phyloP scores from a whole-genome alignment of 2,797 vertebrate genomes.

The Parauchenoglanis punctatus region DNA sequence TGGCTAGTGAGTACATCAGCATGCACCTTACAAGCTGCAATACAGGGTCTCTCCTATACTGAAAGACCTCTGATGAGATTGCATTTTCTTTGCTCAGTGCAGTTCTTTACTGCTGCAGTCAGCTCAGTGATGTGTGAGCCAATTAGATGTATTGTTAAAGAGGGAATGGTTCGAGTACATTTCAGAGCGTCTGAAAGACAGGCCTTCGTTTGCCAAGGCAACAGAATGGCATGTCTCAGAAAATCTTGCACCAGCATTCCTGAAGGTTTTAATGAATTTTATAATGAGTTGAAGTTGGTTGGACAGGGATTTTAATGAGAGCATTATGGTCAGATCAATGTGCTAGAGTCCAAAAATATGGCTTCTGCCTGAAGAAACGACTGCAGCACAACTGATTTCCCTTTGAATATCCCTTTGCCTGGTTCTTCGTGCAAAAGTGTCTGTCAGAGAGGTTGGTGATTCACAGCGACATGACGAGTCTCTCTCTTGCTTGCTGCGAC shows the following conservation, averaged over 20 bases:
- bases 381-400: constrained; percentile 41
- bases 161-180: constrained; percentile 11
- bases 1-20: constrained; percentile 3
- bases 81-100: constrained; percentile 30
- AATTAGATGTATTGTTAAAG: constrained; percentile 32
- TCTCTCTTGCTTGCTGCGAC: constrained; percentile 49
- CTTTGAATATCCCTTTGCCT: constrained; percentile 28
- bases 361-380: constrained; percentile 35
- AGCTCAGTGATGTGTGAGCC: neutral
- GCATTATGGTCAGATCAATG: constrained; percentile 41
- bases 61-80: constrained; percentile 10
- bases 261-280: constrained; percentile 50
- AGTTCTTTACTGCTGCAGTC: constrained; percentile 32
- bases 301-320: constrained; percentile 45
- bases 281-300: constrained; percentile 39
- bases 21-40: neutral
- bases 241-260: constrained; percentile 30
- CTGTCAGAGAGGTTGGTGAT: constrained; percentile 36
- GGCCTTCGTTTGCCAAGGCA: constrained; percentile 21
- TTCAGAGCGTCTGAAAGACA: constrained; percentile 27
- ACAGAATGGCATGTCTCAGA: constrained; percentile 32
- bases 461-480: constrained; percentile 36
- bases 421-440: constrained; percentile 38
- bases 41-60: neutral
- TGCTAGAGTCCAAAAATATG: constrained; percentile 29